Evolutionary conservation across 2,113 vertebrate genomes (phyloP), one percentile per base, ranked within the genome.

Genomic region (Himantopus leucocephalus): DNA sequence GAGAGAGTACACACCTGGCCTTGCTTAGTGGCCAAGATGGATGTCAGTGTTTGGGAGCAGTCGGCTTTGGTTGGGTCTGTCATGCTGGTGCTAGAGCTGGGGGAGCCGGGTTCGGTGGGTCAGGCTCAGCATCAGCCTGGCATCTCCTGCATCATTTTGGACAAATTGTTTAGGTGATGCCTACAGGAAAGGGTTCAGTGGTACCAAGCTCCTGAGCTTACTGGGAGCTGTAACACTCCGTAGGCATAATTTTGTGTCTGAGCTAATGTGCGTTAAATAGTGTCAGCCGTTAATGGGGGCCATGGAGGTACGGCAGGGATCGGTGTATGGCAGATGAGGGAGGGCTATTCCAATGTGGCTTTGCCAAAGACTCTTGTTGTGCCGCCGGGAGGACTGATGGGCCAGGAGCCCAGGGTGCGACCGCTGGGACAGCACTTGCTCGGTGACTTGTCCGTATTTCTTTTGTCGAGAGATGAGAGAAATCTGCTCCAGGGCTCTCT

Each of bases 271-370:
- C 59, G 7, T 32, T 70, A 15, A 53, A 27, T 60, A 13, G 34
- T 3, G 4, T 9, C 67, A 62, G 71, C 81, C 88, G 72, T 50
- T 60, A 3, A 5, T 2, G 24, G 48, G 50, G 39, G 14, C 45
- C 1, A 1, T 1, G 8, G 34, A 23, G 48, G 59, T 37, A 16
- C 30, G 0, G 0, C 55, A 14, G 80, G 74, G 60, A 16, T 8
- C 1, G 0, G 35, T 1, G 15, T 41, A 5, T 32, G 79, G 83
- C 79, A 47, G 82, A n/a, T 12, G 6, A 58, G 71, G 43, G 24
- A 76, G 50, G 45, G 17, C 87, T 81, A 64, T 26, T 78, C 89
- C 84, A 24, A 2, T 0, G 5, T 7, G 48, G 27, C 7, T 89
- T 41, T 53, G 77, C 88, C 85, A 90, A 50, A 50, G 8, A 3